Evolutionary conservation across 2,797 vertebrate genomes (phyloP).

Genomic region (Pristis pectinata): DNA sequence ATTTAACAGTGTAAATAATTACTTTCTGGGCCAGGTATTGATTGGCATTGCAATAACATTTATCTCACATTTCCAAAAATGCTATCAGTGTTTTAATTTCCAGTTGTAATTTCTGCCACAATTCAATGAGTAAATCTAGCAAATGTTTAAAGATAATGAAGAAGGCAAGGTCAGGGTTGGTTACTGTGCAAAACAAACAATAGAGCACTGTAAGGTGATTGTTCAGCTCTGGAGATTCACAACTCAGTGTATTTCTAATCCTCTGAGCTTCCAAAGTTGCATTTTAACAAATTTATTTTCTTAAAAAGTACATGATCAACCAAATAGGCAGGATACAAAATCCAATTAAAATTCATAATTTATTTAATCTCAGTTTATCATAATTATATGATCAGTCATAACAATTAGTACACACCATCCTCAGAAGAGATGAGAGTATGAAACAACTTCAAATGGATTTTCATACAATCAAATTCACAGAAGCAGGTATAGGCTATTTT

Average conservation of each 20-base stretch:
- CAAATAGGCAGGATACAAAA: neutral
- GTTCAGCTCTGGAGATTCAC: neutral
- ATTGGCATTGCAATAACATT: neutral
- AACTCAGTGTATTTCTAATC: neutral
- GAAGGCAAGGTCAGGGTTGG: neutral
- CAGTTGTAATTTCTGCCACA: neutral
- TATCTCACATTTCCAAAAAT: neutral
- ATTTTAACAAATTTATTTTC: neutral
- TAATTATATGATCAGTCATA: neutral
- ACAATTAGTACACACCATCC: neutral
- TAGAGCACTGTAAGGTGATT: neutral
- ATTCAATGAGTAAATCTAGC: neutral
- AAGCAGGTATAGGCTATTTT: no score
- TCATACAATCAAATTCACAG: neutral
- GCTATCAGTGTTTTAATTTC: neutral
- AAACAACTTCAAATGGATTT: neutral
- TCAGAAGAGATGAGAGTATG: neutral
- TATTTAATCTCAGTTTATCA: neutral
- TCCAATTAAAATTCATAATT: neutral
- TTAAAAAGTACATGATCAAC: no score
- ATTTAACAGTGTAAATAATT: neutral
- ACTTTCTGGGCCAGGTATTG: neutral
- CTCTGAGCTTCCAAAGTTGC: neutral
- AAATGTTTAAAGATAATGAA: neutral
- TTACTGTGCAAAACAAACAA: neutral